Evolutionary conservation across 2,888 invertebrate species (phyloP).

Genomic region (Cheiracanthium punctorium): DNA sequence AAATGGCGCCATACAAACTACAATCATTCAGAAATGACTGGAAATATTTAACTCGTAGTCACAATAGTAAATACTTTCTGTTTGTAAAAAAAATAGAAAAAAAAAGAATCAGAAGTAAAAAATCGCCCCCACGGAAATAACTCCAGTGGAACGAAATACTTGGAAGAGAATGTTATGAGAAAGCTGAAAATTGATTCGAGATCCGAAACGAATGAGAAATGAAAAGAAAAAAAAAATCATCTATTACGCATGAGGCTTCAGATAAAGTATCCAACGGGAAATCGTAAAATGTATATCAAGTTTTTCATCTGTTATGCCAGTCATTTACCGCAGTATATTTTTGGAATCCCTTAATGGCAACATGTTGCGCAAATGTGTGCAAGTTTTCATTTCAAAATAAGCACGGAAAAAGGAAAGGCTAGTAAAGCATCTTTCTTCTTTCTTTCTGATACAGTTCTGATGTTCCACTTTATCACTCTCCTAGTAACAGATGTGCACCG

Average conservation of each 20-base stretch:
- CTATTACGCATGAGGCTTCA: neutral
- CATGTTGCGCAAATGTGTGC: neutral
- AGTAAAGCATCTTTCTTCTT: too few relatives aligned
- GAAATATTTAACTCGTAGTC: too few relatives aligned
- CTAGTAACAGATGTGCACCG: too few relatives aligned
- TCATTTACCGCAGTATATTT: neutral
- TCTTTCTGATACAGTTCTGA: too few relatives aligned
- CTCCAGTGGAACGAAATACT: neutral
- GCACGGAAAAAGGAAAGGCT: neutral
- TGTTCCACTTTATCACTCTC: too few relatives aligned
- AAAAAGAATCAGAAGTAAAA: too few relatives aligned
- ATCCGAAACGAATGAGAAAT: neutral
- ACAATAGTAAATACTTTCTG: too few relatives aligned
- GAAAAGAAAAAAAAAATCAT: neutral
- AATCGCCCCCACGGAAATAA: neutral
- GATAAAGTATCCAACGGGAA: neutral
- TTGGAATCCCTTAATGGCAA: neutral
- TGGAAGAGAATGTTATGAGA: neutral
- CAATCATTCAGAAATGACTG: too few relatives aligned
- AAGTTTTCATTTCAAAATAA: neutral
- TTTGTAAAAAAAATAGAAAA: too few relatives aligned
- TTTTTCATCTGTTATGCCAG: neutral
- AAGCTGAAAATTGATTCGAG: neutral
- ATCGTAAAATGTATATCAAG: conserved; percentile 2
- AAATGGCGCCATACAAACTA: too few relatives aligned